Evolutionary conservation across 92 coral and sea anemone species (phyloP).

Genomic region (Isaurus tuberculatus): DNA sequence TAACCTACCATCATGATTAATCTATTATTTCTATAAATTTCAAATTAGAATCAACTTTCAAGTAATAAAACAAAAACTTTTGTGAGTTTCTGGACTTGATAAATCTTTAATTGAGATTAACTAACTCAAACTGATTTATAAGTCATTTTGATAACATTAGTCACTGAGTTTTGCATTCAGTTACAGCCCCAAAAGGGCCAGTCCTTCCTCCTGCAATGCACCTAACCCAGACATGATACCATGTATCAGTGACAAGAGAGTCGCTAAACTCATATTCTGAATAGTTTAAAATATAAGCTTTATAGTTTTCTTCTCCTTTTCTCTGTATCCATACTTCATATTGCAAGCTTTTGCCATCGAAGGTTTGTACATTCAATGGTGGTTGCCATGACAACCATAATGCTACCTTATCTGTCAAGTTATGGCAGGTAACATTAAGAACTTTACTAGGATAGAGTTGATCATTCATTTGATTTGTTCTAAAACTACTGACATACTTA

Average conservation of each 20-base stretch:
- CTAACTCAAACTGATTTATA: too few relatives aligned
- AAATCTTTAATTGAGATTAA: too few relatives aligned
- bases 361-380: constrained; percentile 73
- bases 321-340: constrained; percentile 98
- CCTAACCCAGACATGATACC: constrained; percentile 85
- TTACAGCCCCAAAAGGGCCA: constrained; percentile 82
- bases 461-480: not conserved
- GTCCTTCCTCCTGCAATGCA: constrained; percentile 59
- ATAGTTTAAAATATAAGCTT: constrained; percentile 72
- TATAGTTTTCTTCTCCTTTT: constrained; percentile 62
- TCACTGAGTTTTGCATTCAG: constrained; percentile 66
- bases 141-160: not conserved
- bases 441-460: constrained; percentile 80
- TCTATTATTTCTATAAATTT: too few relatives aligned
- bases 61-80: too few relatives aligned
- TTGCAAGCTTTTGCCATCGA: constrained; percentile 38
- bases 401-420: constrained; percentile 41
- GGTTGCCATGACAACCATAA: constrained; percentile 82
- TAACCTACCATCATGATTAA: too few relatives aligned
- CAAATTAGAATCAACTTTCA: too few relatives aligned
- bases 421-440: constrained; percentile 68
- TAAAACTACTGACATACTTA: constrained; percentile 12
- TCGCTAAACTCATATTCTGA: constrained; percentile 78
- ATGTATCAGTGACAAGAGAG: constrained; percentile 60
- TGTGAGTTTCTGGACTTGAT: too few relatives aligned